These are phyloP conservation scores for Melopsittacus undulatus DNA, from an alignment of 2,797 vertebrate genomes.

Conservation along the genomic window DNA sequence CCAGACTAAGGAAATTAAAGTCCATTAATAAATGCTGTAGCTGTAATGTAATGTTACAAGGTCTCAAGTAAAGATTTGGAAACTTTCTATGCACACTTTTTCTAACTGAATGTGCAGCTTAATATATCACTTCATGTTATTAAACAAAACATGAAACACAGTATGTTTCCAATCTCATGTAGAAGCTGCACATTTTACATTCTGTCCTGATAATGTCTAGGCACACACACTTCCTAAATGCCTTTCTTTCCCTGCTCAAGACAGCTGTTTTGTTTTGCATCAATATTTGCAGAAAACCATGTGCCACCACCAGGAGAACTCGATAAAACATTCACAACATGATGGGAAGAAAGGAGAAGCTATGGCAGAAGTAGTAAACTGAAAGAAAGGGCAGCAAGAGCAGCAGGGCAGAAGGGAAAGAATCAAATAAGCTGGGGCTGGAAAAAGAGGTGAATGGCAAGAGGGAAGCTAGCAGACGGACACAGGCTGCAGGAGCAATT, in stretches of 20 bases:
- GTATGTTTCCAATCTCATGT: neutral
- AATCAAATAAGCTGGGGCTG: neutral
- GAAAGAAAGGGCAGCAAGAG: neutral
- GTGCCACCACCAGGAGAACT: neutral
- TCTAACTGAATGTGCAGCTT: conserved; percentile 28
- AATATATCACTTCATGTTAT: conserved; percentile 12
- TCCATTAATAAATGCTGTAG: conserved; percentile 22
- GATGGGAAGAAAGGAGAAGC: neutral
- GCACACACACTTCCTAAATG: neutral
- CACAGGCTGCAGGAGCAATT: fast-evolving
- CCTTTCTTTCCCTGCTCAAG: fast-evolving
- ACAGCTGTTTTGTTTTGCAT: neutral
- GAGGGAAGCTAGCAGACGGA: fast-evolving
- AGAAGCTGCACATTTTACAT: neutral
- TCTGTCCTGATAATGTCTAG: neutral
- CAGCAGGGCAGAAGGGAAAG: neutral
- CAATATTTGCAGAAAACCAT: neutral
- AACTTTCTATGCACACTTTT: conserved; percentile 28
- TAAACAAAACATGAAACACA: neutral
- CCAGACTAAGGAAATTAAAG: conserved; percentile 61
- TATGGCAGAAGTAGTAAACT: neutral
- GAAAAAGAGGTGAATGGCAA: fast-evolving
- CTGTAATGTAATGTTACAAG: conserved; percentile 2
- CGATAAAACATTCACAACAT: fast-evolving
- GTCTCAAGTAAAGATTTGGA: conserved; percentile 35